phyloP scores from a whole-genome alignment of 2,113 vertebrate genomes.

The Symphodus melops region DNA sequence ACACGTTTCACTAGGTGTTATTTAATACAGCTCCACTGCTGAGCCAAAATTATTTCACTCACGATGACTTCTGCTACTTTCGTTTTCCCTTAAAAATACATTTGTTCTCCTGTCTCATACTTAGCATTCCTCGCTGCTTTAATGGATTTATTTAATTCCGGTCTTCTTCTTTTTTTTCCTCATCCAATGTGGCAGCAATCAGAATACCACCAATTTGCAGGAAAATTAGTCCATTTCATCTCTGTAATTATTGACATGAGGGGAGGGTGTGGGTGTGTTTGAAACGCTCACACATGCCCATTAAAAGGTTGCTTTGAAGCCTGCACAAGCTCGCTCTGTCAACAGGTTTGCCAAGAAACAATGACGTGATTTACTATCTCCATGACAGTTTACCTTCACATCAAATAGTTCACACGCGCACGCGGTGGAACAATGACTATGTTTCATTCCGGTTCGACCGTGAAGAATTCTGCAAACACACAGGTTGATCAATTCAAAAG shows the following conservation, averaged over 20 bases:
- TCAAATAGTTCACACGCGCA: constrained; percentile 32
- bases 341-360: constrained; percentile 61
- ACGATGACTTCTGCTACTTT: constrained; percentile 50
- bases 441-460: constrained; percentile 13
- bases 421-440: constrained; percentile 1
- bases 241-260: constrained; percentile 69
- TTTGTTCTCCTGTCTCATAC: constrained; percentile 21
- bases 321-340: constrained; percentile 49
- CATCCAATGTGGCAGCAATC: constrained; percentile 43
- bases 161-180: constrained; percentile 8
- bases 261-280: constrained; percentile 46
- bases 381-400: constrained; percentile 27
- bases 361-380: constrained; percentile 49
- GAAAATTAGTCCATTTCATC: constrained; percentile 71
- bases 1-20: constrained; percentile 71
- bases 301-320: constrained; percentile 62
- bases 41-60: constrained; percentile 66
- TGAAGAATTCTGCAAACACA: not conserved
- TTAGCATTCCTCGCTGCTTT: constrained; percentile 20
- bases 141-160: constrained; percentile 66
- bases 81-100: constrained; percentile 34
- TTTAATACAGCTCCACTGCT: constrained; percentile 58
- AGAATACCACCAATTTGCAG: constrained; percentile 58
- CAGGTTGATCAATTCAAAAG: not conserved
- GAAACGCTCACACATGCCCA: constrained; percentile 47